These are phyloP conservation scores for Anthrax anthrax DNA, from an alignment of 2,888 invertebrate genomes.

Conservation along the genomic window DNA sequence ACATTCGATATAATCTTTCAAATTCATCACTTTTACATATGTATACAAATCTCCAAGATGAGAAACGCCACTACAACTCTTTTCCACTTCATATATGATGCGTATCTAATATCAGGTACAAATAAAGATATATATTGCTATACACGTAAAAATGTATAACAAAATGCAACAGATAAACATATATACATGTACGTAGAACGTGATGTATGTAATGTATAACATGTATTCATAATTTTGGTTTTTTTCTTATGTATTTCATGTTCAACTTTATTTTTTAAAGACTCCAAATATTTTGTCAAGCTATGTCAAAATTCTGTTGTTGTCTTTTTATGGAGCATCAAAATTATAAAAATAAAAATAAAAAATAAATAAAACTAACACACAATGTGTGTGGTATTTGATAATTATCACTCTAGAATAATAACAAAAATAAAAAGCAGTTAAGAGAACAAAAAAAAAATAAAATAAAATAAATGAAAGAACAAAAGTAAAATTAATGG, in stretches of 20 bases:
- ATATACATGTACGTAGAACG: background rate
- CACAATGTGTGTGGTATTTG: slow-evolving; percentile 7
- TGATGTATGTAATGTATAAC: too few relatives aligned
- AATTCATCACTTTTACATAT: too few relatives aligned
- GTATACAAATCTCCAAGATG: too few relatives aligned
- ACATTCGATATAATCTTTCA: too few relatives aligned
- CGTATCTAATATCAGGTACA: background rate
- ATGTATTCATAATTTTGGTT: too few relatives aligned
- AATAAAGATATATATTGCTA: too few relatives aligned
- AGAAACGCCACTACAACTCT: background rate
- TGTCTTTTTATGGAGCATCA: slow-evolving; percentile 8
- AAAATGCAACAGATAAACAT: background rate
- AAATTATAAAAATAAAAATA: too few relatives aligned
- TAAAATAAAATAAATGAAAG: too few relatives aligned
- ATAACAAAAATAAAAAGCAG: too few relatives aligned
- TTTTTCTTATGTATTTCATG: background rate
- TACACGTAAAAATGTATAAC: too few relatives aligned
- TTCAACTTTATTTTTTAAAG: background rate
- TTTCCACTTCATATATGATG: background rate
- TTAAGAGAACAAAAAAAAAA: too few relatives aligned
- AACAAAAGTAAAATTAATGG: slow-evolving; percentile 8
- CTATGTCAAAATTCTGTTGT: slow-evolving; percentile 7
- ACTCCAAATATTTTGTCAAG: background rate
- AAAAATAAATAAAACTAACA: too few relatives aligned
- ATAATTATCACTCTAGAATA: slow-evolving; percentile 7